Percentiles rank a stretch among this genome's conserved stretches.
These are phyloP conservation scores for Atherix ibis DNA, from an alignment of 2,888 invertebrate genomes.

Conservation along the genomic window DNA sequence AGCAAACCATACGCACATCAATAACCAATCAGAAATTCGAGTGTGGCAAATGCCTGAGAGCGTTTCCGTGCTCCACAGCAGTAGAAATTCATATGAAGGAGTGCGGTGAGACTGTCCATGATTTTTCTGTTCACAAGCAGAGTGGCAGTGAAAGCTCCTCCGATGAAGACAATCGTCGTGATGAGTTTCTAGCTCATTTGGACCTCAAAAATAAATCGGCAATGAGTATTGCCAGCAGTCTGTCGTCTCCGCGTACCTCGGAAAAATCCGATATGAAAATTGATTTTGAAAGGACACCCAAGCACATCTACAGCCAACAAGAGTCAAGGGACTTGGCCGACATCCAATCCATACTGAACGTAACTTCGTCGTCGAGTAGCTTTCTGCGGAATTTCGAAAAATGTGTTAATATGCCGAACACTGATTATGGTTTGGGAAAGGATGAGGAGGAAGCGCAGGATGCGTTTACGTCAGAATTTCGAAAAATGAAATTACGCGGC, in stretches of 20 bases:
- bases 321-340: slow-evolving; percentile 65
- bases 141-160: slow-evolving; percentile 16
- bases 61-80: slow-evolving; percentile 54
- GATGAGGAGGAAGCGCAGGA: slow-evolving; percentile 67
- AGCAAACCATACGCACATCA: slow-evolving; percentile 43
- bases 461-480: slow-evolving; percentile 65
- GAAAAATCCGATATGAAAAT: slow-evolving; percentile 21
- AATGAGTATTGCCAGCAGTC: slow-evolving; percentile 34
- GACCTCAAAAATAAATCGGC: slow-evolving; percentile 58
- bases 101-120: slow-evolving; percentile 24
- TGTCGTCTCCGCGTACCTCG: slow-evolving; percentile 25
- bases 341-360: slow-evolving; percentile 67
- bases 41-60: slow-evolving; percentile 51
- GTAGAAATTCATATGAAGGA: slow-evolving; percentile 49
- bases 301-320: slow-evolving; percentile 17
- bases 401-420: slow-evolving; percentile 30
- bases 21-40: slow-evolving; percentile 45
- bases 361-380: slow-evolving; percentile 50
- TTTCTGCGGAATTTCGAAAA: slow-evolving; percentile 44
- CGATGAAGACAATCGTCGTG: slow-evolving; percentile 47
- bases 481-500: slow-evolving; percentile 78
- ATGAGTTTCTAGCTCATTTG: slow-evolving; percentile 67
- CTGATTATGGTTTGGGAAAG: slow-evolving; percentile 29
- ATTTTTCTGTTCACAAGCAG: slow-evolving; percentile 15
- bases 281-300: slow-evolving; percentile 12